A percentile compares a stretch with the other conserved stretches of the same genome.
Conservation (phyloP, 2,113 vertebrate species). For the Ammodytes marinus region DNA sequence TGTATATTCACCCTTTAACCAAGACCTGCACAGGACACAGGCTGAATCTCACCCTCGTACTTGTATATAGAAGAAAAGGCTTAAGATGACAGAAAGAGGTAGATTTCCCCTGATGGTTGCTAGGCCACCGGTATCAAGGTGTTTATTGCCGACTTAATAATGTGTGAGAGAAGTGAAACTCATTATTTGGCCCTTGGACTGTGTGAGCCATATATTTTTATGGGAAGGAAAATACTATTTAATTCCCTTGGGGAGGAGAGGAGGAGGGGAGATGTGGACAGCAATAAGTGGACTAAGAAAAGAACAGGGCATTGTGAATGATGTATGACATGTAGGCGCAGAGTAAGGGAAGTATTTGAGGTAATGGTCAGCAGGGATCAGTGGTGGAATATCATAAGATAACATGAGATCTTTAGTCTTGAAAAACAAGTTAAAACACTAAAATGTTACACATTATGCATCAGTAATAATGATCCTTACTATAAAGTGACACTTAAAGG, state of each 20-base stretch:
- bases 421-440: background rate
- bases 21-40: background rate
- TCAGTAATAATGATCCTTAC: background rate
- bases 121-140: conserved; percentile 2
- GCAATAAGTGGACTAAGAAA: conserved; percentile 61
- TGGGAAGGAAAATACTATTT: conserved; percentile 34
- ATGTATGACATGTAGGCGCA: conserved; percentile 39
- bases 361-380: background rate
- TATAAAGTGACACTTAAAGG: background rate
- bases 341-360: conserved; percentile 25
- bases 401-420: background rate
- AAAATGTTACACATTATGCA: background rate
- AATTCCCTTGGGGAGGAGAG: conserved; percentile 51
- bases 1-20: background rate
- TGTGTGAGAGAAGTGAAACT: conserved; percentile 30
- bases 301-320: conserved; percentile 51
- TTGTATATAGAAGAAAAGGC: background rate
- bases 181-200: conserved; percentile 46
- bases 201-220: background rate
- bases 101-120: conserved; percentile 30
- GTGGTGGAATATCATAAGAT: background rate
- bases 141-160: conserved; percentile 38
- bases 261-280: conserved; percentile 35
- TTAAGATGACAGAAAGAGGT: background rate
- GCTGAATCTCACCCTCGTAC: background rate